These are phyloP conservation scores for Herpailurus yagouaroundi DNA, from an alignment of 2,113 vertebrate species.

Conservation along the genomic window DNA sequence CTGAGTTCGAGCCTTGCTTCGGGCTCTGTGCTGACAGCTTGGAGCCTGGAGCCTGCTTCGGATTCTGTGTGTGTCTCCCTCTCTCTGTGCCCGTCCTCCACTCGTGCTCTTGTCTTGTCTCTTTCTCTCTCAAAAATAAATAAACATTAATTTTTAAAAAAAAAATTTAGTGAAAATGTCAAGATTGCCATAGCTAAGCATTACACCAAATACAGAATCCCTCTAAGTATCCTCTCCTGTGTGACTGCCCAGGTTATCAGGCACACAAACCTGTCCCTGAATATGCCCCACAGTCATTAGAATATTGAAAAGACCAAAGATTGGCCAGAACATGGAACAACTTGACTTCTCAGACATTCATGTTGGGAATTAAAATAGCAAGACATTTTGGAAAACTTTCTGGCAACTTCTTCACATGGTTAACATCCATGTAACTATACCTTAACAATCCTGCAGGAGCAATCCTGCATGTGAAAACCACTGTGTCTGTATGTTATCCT, in stretches of 20 bases:
- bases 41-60: too few species aligned
- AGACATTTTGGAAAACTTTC: not conserved
- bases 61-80: too few species aligned
- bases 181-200: not conserved
- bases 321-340: not conserved
- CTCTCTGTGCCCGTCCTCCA: too few species aligned
- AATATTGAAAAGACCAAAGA: not conserved
- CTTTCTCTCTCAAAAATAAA: too few species aligned
- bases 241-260: not conserved
- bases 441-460: too few species aligned
- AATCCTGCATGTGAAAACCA: not conserved
- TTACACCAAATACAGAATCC: not conserved
- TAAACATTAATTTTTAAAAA: not conserved
- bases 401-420: not conserved
- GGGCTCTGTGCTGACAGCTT: too few species aligned
- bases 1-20: too few species aligned
- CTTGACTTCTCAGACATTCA: not conserved
- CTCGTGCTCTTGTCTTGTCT: too few species aligned
- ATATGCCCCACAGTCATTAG: not conserved
- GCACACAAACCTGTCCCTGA: not conserved
- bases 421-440: not conserved
- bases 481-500: not conserved
- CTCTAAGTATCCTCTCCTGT: not conserved
- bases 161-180: not conserved
- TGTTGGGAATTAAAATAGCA: not conserved